Percentiles rank a stretch among this genome's conserved stretches.
Conservation (phyloP, 1,140 invertebrate genomes). For the Littorina saxatilis region DNA sequence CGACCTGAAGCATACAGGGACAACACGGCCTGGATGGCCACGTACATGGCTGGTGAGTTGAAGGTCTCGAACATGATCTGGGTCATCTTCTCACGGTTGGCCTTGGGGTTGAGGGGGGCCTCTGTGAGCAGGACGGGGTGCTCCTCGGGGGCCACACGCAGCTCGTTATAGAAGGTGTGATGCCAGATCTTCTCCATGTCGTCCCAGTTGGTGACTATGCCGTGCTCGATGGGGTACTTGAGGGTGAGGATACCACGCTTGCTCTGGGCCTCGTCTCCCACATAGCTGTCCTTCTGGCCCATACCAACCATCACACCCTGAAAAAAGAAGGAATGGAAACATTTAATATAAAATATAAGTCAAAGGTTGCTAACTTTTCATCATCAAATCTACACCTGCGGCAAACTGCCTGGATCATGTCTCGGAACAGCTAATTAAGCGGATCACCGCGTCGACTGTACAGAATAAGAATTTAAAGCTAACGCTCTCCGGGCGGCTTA, state of each 20-base stretch:
- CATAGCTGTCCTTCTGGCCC: conserved; percentile 76
- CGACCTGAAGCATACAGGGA: conserved; percentile 68
- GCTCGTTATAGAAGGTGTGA: conserved; percentile 85
- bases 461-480: no score
- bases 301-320: conserved; percentile 67
- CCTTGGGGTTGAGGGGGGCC: conserved; percentile 72
- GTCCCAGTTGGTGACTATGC: conserved; percentile 79
- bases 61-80: conserved; percentile 84
- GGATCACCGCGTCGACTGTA: no score
- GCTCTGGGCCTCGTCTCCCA: conserved; percentile 81
- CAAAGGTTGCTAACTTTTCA: no score
- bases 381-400: no score
- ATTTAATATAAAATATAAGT: conserved; percentile 74
- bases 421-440: no score
- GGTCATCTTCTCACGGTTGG: conserved; percentile 75
- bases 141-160: conserved; percentile 88
- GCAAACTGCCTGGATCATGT: no score
- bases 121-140: conserved; percentile 77
- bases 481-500: no score
- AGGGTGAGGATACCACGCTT: conserved; percentile 81
- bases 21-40: conserved; percentile 76
- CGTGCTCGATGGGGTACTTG: conserved; percentile 79
- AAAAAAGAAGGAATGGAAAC: conserved; percentile 41
- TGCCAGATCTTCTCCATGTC: conserved; percentile 96
- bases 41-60: conserved; percentile 83